phyloP scores from a whole-genome alignment of 2,888 invertebrate species.

The Myathropa florea region DNA sequence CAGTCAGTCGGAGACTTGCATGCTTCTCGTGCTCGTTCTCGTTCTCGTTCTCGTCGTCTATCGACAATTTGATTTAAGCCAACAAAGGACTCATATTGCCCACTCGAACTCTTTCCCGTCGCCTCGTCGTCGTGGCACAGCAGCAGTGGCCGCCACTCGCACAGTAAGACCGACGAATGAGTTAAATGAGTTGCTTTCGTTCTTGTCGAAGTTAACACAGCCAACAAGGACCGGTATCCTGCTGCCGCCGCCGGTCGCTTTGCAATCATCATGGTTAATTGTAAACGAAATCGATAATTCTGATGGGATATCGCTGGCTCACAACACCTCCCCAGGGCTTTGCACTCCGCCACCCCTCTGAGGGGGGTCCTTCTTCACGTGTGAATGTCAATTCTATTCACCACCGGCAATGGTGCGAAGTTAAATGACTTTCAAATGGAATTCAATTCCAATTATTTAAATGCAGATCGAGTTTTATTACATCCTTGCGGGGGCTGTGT shows the following conservation, averaged over 20 bases:
- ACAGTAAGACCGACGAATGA: conserved; percentile 30
- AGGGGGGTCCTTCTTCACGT: conserved; percentile 29
- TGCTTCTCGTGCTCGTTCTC: conserved; percentile 26
- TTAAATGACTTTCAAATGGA: conserved; percentile 71
- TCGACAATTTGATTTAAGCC: conserved; percentile 60
- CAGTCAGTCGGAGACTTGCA: conserved; percentile 3
- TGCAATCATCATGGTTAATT: conserved; percentile 70
- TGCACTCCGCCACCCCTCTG: neutral
- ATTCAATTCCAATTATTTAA: conserved; percentile 71
- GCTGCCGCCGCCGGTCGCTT: conserved; percentile 23
- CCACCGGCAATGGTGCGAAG: conserved; percentile 67
- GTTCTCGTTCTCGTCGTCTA: too few species aligned
- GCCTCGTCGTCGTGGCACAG: too few species aligned
- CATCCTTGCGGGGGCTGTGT: conserved; percentile 44
- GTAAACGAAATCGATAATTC: conserved; percentile 70
- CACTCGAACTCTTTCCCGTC: too few species aligned
- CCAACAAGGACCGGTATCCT: conserved; percentile 27
- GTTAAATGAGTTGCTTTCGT: conserved; percentile 40
- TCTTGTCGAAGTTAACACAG: conserved; percentile 38
- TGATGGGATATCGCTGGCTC: conserved; percentile 41
- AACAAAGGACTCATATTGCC: conserved; percentile 8
- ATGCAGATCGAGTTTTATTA: conserved; percentile 71
- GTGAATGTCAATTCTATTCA: conserved; percentile 70
- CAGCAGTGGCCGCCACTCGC: neutral
- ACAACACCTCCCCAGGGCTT: conserved; percentile 1